A percentile compares a stretch with the other conserved stretches of the same genome.
phyloP scores from a whole-genome alignment of 2,113 vertebrate species.

The Felis chaus region DNA sequence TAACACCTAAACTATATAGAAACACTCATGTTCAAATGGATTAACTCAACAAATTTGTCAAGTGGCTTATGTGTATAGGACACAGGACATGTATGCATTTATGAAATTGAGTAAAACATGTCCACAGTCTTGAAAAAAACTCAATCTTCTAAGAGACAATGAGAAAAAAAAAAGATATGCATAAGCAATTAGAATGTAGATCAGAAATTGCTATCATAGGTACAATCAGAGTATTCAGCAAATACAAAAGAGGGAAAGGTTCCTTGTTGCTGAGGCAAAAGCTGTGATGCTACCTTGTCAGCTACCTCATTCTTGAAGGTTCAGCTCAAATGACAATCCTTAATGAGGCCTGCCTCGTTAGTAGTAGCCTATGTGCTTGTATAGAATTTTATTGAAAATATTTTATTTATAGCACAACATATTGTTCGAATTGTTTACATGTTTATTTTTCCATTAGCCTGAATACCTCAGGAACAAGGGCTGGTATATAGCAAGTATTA shows the following conservation, averaged over 20 bases:
- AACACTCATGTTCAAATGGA: neutral
- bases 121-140: neutral
- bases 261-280: neutral
- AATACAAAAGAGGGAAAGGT: neutral
- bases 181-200: neutral
- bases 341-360: neutral
- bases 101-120: neutral
- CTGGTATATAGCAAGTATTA: neutral
- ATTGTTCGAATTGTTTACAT: neutral
- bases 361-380: neutral
- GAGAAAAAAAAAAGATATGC: neutral
- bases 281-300: neutral
- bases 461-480: neutral
- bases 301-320: slow-evolving; percentile 24
- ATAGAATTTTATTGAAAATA: slow-evolving; percentile 1
- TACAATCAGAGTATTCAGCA: neutral
- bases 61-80: neutral
- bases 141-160: neutral
- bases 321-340: slow-evolving; percentile 36
- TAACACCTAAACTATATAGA: neutral
- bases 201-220: slow-evolving; percentile 28
- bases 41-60: slow-evolving; percentile 29
- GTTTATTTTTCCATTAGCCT: slow-evolving; percentile 1
- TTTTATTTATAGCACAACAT: neutral
- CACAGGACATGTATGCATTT: neutral